A percentile compares a stretch with the other conserved stretches of the same genome.
Conservation (phyloP, 2,888 invertebrate species). For the Pandemis heparana region DNA sequence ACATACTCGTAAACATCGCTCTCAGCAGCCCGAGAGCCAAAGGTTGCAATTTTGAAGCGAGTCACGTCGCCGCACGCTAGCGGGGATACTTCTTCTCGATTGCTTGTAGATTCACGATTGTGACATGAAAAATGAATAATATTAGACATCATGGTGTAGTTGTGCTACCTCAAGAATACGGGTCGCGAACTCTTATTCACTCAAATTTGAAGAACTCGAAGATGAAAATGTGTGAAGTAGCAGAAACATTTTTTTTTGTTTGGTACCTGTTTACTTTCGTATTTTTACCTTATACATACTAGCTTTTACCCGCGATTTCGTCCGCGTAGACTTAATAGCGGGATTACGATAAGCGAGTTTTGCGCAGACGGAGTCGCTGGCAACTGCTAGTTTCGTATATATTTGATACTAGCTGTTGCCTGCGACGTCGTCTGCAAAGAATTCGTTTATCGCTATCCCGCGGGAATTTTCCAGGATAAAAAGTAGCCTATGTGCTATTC, state of each 20-base stretch:
- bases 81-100: conserved; percentile 70
- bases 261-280: not conserved
- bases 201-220: not conserved
- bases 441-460: too few relatives aligned
- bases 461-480: too few relatives aligned
- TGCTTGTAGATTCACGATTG: conserved; percentile 68
- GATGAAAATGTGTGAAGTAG: not conserved
- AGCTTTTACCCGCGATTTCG: too few relatives aligned
- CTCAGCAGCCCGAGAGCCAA: conserved; percentile 8
- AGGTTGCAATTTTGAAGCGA: conserved; percentile 47
- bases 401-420: too few relatives aligned
- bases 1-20: conserved; percentile 31
- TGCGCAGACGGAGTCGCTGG: too few relatives aligned
- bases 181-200: not conserved
- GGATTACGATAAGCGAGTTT: too few relatives aligned
- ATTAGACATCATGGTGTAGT: conserved; percentile 7
- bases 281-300: not conserved
- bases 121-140: conserved; percentile 49
- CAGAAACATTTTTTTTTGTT: too few relatives aligned
- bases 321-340: too few relatives aligned
- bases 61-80: conserved; percentile 70
- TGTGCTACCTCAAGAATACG: not conserved
- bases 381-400: too few relatives aligned
- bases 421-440: too few relatives aligned
- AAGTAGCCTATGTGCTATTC: too few relatives aligned